phyloP scores from a whole-genome alignment of 2,797 vertebrate species.

The Buphagus erythrorhynchus region DNA sequence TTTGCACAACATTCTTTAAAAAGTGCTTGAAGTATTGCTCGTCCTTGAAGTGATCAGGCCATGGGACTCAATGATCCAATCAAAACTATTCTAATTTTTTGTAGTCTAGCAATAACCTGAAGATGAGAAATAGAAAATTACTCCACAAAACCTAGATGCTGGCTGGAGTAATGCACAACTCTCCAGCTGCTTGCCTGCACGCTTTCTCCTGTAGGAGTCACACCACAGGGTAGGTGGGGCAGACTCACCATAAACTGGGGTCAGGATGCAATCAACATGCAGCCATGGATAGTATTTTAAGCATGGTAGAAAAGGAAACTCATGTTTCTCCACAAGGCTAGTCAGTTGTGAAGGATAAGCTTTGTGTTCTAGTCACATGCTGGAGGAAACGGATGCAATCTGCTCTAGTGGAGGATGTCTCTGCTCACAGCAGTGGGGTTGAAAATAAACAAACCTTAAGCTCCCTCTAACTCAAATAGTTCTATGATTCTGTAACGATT shows the following conservation, averaged over 20 bases:
- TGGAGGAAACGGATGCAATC: not conserved
- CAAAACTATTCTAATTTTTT: not conserved
- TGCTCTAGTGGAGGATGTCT: not conserved
- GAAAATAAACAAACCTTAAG: not conserved
- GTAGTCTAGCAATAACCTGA: not conserved
- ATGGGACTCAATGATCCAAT: not conserved
- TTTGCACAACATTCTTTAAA: not conserved
- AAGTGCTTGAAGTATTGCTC: not conserved
- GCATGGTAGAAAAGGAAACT: not conserved
- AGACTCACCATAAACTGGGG: not conserved
- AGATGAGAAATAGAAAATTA: not conserved
- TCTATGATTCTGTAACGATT: not conserved
- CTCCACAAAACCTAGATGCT: not conserved
- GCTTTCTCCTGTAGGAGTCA: not conserved
- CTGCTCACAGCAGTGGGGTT: not conserved
- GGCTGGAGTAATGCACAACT: not conserved
- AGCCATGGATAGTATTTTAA: not conserved
- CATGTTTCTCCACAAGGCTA: not conserved
- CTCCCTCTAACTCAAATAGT: fast-evolving
- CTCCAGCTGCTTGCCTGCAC: not conserved
- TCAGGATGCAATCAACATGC: not conserved
- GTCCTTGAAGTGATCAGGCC: not conserved
- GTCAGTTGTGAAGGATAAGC: not conserved
- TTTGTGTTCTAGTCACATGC: not conserved
- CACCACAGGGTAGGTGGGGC: not conserved